phyloP scores from a whole-genome alignment of 2,888 invertebrate genomes.

The Abrostola triplasia region DNA sequence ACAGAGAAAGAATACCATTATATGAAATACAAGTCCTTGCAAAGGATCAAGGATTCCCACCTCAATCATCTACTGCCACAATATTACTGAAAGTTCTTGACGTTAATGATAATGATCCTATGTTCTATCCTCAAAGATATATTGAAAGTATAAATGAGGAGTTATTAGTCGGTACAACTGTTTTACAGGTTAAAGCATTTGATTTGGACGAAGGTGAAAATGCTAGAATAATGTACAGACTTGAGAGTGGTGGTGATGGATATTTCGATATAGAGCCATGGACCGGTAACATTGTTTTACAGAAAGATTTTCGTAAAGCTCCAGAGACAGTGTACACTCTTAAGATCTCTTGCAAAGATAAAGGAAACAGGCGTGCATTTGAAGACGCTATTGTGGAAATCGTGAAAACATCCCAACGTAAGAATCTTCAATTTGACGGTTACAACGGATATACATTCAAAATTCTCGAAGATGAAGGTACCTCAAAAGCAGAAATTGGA shows the following conservation, averaged over 20 bases:
- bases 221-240: conserved; percentile 92
- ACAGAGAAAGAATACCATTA: conserved; percentile 93
- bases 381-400: conserved; percentile 95
- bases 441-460: conserved; percentile 94
- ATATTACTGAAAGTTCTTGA: conserved; percentile 94
- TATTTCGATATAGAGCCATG: conserved; percentile 93
- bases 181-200: conserved; percentile 93
- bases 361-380: conserved; percentile 91
- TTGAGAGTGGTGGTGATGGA: conserved; percentile 94
- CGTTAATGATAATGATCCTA: conserved; percentile 97
- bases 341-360: conserved; percentile 94
- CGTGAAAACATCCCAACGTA: conserved; percentile 91
- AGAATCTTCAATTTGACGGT: conserved; percentile 92
- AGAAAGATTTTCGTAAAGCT: conserved; percentile 89
- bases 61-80: conserved; percentile 96
- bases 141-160: conserved; percentile 93
- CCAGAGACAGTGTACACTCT: conserved; percentile 92
- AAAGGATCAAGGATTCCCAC: conserved; percentile 96
- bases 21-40: conserved; percentile 96
- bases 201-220: conserved; percentile 97
- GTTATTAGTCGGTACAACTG: conserved; percentile 88
- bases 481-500: conserved; percentile 88
- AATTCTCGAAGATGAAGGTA: conserved; percentile 94
- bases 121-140: conserved; percentile 96
- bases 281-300: conserved; percentile 92